These are phyloP conservation scores for Hippocampus guttulatus DNA, from an alignment of 2,113 vertebrate genomes.

Conservation along the genomic window DNA sequence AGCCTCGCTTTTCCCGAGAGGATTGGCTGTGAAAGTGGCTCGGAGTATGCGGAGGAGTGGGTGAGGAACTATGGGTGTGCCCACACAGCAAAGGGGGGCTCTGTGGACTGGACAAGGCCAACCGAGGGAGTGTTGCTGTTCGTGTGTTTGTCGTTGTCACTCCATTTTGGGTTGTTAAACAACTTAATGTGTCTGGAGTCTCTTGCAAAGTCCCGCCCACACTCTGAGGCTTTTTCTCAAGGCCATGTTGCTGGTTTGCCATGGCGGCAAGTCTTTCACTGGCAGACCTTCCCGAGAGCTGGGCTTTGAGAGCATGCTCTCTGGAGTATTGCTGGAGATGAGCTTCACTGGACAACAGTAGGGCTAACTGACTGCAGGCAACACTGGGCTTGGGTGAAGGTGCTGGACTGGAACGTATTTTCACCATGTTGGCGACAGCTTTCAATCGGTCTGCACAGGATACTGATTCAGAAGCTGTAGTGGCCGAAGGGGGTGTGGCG, in stretches of 20 bases:
- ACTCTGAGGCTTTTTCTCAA: slow-evolving; percentile 82
- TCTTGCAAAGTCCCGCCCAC: slow-evolving; percentile 64
- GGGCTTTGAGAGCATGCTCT: slow-evolving; percentile 93
- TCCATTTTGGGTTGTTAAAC: slow-evolving; percentile 79
- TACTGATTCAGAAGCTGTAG: slow-evolving; percentile 73
- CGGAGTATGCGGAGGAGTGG: slow-evolving; percentile 61
- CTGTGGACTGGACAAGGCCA: slow-evolving; percentile 66
- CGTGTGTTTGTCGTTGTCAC: slow-evolving; percentile 45
- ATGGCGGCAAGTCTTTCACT: slow-evolving; percentile 94
- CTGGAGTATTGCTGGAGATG: slow-evolving; percentile 97
- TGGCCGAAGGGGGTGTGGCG: slow-evolving; percentile 68
- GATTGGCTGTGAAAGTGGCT: slow-evolving; percentile 54
- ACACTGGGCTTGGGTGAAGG: slow-evolving; percentile 93
- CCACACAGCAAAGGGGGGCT: slow-evolving; percentile 72
- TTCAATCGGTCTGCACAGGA: slow-evolving; percentile 90
- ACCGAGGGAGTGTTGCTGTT: slow-evolving; percentile 72
- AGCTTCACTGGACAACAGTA: slow-evolving; percentile 95
- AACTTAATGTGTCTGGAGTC: slow-evolving; percentile 76
- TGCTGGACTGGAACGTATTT: slow-evolving; percentile 87
- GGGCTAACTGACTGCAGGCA: slow-evolving; percentile 92
- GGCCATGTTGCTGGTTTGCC: slow-evolving; percentile 79
- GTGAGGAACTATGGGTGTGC: slow-evolving; percentile 62
- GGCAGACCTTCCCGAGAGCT: slow-evolving; percentile 85
- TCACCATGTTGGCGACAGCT: slow-evolving; percentile 93
- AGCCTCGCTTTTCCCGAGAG: slow-evolving; percentile 76